Evolutionary conservation across 2,113 vertebrate species (phyloP).

Genomic region (Anser cygnoides): DNA sequence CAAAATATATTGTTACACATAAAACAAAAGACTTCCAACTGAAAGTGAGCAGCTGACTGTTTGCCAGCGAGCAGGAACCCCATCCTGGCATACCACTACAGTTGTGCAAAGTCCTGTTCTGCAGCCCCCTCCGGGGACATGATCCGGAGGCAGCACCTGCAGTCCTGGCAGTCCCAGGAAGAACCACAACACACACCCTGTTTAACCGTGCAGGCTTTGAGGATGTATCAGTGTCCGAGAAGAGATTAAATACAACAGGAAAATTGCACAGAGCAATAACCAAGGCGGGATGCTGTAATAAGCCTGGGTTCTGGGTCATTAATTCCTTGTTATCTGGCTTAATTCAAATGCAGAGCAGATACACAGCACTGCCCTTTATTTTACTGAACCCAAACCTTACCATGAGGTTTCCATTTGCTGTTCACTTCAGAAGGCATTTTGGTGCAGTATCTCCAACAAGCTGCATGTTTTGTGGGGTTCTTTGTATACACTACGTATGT

Average conservation of each 20-base stretch:
- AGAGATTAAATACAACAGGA: neutral
- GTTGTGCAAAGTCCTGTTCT: neutral
- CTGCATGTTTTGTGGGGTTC: neutral
- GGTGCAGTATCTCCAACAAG: neutral
- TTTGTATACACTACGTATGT: neutral
- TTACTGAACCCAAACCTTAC: neutral
- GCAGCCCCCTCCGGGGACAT: neutral
- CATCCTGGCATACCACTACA: neutral
- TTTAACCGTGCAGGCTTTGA: neutral
- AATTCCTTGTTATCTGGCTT: neutral
- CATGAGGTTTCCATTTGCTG: neutral
- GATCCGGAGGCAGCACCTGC: neutral
- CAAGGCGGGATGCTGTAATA: neutral
- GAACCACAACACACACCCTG: fast-evolving
- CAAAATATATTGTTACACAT: neutral
- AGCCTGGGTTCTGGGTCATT: neutral
- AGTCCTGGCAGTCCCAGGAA: neutral
- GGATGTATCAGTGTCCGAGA: neutral
- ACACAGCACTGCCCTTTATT: neutral
- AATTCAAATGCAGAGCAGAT: neutral
- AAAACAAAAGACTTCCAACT: neutral
- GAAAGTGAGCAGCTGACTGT: neutral
- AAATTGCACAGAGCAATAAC: neutral
- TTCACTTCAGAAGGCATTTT: neutral
- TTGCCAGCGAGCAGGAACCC: neutral